These are phyloP conservation scores for Protomyctophum bolini DNA, from an alignment of 2,113 vertebrate genomes.

Conservation along the genomic window DNA sequence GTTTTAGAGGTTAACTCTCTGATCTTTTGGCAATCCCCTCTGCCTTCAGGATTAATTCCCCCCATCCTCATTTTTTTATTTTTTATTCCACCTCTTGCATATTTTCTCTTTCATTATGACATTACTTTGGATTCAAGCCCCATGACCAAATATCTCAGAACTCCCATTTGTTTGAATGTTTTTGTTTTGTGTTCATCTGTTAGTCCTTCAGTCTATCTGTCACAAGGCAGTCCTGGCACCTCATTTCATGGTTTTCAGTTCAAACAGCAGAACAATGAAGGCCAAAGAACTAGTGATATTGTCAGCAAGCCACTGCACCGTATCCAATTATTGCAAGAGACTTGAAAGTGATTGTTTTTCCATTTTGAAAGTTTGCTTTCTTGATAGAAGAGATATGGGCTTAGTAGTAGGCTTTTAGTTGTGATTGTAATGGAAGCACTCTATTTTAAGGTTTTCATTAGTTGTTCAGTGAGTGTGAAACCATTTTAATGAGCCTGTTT, in stretches of 20 bases:
- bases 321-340: neutral
- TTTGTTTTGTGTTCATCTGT: neutral
- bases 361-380: neutral
- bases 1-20: neutral
- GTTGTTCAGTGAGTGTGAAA: too few species aligned
- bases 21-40: slow-evolving; percentile 4
- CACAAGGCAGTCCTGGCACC: neutral
- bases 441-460: too few species aligned
- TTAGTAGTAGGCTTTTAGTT: neutral
- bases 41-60: neutral
- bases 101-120: neutral
- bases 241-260: neutral
- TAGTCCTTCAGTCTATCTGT: neutral
- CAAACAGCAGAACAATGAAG: neutral
- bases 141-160: neutral
- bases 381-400: neutral
- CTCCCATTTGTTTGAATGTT: neutral
- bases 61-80: neutral
- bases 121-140: neutral
- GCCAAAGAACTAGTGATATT: neutral
- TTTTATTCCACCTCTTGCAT: neutral
- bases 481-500: too few species aligned
- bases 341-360: neutral
- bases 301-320: neutral
- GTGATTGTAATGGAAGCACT: too few species aligned